Evolutionary conservation across 2,797 vertebrate genomes (phyloP).

Genomic region (Eulemur coronatus): DNA sequence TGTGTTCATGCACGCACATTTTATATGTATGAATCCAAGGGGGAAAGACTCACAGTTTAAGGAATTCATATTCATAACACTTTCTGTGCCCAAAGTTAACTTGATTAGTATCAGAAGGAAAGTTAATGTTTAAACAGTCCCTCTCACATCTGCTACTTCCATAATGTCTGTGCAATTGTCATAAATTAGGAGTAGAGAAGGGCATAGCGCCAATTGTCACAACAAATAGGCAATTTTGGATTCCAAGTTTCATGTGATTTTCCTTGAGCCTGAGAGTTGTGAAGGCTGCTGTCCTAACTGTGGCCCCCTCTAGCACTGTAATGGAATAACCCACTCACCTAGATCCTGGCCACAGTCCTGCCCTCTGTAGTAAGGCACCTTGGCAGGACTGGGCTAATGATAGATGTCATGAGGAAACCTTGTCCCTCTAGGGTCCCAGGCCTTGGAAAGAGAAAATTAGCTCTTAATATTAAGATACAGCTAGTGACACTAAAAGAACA

Average conservation of each 20-base stretch:
- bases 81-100: conserved; percentile 39
- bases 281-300: not conserved
- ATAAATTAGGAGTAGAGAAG: conserved; percentile 51
- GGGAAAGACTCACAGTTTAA: not conserved
- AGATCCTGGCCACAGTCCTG: not conserved
- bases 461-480: not conserved
- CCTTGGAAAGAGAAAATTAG: not conserved
- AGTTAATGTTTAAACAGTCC: conserved; percentile 45
- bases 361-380: not conserved
- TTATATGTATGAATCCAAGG: not conserved
- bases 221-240: conserved; percentile 53
- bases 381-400: not conserved
- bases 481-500: not conserved
- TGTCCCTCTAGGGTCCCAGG: not conserved
- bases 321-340: not conserved
- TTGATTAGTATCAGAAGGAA: conserved; percentile 60
- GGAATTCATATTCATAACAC: not conserved
- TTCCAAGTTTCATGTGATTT: not conserved
- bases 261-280: not conserved
- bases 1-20: not conserved
- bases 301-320: not conserved
- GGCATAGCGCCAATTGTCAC: conserved; percentile 44
- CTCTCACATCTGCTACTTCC: conserved; percentile 52
- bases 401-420: not conserved
- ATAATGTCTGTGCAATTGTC: not conserved